Percentiles rank a stretch among this genome's conserved stretches.
Evolutionary conservation across 37 sponge, comb jelly and placozoan species (phyloP).

Genomic region (Oopsacas minuta): DNA sequence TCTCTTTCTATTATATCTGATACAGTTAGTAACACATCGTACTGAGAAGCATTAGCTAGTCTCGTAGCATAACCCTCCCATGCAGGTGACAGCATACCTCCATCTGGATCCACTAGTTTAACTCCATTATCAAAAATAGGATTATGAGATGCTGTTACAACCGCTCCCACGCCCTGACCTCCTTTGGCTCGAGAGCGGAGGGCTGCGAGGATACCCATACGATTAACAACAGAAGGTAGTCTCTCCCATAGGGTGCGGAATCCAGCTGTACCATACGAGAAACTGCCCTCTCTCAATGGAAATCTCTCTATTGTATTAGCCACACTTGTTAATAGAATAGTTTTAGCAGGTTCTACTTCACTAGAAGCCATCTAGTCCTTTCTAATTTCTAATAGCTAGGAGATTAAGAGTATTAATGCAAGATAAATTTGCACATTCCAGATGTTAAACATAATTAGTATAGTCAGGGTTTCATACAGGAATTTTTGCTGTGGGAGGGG

Average conservation of each 20-base stretch:
- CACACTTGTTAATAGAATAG: background rate
- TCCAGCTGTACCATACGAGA: constrained; percentile 89
- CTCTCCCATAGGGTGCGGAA: constrained; percentile 64
- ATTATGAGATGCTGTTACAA: constrained; percentile 98
- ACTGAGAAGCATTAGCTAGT: constrained; percentile 53
- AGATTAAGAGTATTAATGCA: no score
- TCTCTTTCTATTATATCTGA: background rate
- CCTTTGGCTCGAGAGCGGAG: constrained; percentile 45
- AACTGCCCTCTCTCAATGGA: constrained; percentile 15
- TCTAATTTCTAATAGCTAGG: no score
- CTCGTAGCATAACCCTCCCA: constrained; percentile 79
- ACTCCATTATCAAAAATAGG: constrained; percentile 90
- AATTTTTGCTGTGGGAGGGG: no score
- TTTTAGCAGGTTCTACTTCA: background rate
- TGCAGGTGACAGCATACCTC: constrained; percentile 67
- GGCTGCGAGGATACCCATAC: constrained; percentile 73
- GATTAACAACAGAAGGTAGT: constrained; percentile 57
- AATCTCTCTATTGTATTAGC: background rate
- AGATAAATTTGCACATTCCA: no score
- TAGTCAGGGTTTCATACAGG: no score
- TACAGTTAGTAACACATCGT: background rate
- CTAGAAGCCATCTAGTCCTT: background rate
- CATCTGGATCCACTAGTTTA: constrained; percentile 82
- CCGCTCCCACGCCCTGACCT: constrained; percentile 51
- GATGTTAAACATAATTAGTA: no score